Conservation (phyloP, 1,140 invertebrate species). For the Ridgeia piscesae region DNA sequence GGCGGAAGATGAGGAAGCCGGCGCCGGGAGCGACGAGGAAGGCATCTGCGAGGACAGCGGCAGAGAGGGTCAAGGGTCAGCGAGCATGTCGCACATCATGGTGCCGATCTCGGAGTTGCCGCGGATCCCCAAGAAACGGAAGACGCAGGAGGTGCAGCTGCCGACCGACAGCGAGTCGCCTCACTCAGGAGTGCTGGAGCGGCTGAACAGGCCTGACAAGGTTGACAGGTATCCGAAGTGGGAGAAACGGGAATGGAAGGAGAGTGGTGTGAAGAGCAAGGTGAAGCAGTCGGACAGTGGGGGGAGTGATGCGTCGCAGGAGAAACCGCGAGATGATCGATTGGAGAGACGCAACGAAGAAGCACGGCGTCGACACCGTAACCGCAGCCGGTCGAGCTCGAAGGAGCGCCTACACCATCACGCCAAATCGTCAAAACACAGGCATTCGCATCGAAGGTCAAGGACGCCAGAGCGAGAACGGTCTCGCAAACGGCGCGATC, state of each 20-base stretch:
- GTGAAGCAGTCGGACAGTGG: conserved; percentile 10
- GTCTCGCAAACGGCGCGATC: conserved; percentile 17
- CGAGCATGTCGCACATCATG: conserved; percentile 10
- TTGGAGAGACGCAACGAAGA: conserved; percentile 50
- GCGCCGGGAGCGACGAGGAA: not conserved
- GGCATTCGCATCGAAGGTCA: not conserved
- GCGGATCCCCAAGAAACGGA: conserved; percentile 38
- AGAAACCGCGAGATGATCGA: conserved; percentile 32
- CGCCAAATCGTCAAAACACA: conserved; percentile 1
- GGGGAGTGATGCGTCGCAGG: conserved; percentile 45
- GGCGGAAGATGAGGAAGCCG: conserved; percentile 2
- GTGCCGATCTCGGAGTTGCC: conserved; percentile 38
- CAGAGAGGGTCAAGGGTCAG: not conserved
- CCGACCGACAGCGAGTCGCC: not conserved
- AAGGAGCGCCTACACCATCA: not conserved
- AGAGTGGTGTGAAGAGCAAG: conserved; percentile 19
- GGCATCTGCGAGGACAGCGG: not conserved
- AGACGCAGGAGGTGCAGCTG: not conserved
- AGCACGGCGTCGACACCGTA: not conserved
- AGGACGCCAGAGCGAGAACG: conserved; percentile 7
- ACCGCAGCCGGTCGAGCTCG: not conserved
- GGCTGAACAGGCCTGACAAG: not conserved
- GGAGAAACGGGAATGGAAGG: conserved; percentile 14
- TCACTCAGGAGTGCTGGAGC: conserved; percentile 20
- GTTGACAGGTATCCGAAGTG: conserved; percentile 6